Base-by-base conservation (phyloP, 2,888 invertebrate genomes). In the Trisateles emortualis region DNA sequence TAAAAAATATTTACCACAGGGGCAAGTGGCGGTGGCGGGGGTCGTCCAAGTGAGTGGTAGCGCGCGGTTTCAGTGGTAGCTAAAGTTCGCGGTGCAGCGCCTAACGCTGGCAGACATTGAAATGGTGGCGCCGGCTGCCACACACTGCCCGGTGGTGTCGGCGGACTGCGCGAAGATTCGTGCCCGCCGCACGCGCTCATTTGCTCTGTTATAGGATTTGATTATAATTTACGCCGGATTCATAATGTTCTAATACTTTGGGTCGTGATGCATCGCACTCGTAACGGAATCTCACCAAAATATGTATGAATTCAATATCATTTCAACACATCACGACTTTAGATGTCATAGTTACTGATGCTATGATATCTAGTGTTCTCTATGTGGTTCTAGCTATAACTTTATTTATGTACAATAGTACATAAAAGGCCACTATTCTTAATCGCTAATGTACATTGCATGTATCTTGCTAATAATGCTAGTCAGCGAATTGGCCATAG, bases 81-180 rank as follows among this genome's bases (percentile, higher is more conserved):
- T 88, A 91, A 50, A 87, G 94, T 70, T 73, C 76, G 76, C 0
- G 93, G 90, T 6, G 83, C 93, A 1, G 84, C 88, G 0, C 87
- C 89, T 1, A 91, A 64, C 0, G 90, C 87, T 0, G 79, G 65
- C 51, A 91, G 74, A 52, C 89, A 88, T 64, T 92, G 92, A 74
- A 91, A 92, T 0, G 90, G 88, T 1, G 92, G 92, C 50, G 92
- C 90, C 0, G 92, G 92, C 69, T 86, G 87, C 92, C 92, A 92
- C 48, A 87, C 59, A 63, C 89, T 90, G 58, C 86, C 87, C 6
- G 90, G 86, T 1, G 92, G 88, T 0, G 91, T 83, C 0, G 88
- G 90, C 1, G 89, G 85, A 14, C 85, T 79, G 22, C 88, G 81
- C 1, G 79, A 74, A 1, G 71, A 32, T 30, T 85, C 88, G 19